These are phyloP conservation scores for Macropodus opercularis DNA, from an alignment of 2,797 vertebrate genomes.

Conservation along the genomic window DNA sequence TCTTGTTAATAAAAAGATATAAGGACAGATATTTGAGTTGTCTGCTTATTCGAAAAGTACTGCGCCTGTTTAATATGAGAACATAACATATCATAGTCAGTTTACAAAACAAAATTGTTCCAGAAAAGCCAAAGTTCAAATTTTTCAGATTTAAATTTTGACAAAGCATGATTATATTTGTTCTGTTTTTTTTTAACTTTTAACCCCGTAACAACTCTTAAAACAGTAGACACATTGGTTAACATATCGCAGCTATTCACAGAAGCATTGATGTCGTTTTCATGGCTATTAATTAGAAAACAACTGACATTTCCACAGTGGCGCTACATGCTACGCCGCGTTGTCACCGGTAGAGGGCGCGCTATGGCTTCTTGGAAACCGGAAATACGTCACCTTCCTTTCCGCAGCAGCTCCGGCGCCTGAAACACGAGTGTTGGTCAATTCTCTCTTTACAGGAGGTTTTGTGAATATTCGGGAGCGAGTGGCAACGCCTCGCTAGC, in stretches of 20 bases:
- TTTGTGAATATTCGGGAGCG: not conserved
- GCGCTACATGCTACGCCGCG: not conserved
- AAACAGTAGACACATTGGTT: too few relatives aligned
- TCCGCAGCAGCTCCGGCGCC: constrained; percentile 59
- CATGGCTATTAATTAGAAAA: too few relatives aligned
- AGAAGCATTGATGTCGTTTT: too few relatives aligned
- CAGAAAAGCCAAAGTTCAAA: too few relatives aligned
- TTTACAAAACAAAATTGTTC: too few relatives aligned
- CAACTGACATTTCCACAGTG: not conserved
- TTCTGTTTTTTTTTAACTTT: not conserved
- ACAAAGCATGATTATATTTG: not conserved
- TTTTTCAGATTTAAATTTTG: too few relatives aligned
- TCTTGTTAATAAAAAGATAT: constrained; percentile 76
- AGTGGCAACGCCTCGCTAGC: not conserved
- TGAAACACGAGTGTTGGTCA: constrained; percentile 70
- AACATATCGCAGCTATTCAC: too few relatives aligned
- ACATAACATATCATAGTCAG: too few relatives aligned
- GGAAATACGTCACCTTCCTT: constrained; percentile 53
- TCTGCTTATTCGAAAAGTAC: not conserved
- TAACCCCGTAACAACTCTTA: not conserved
- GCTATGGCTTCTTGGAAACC: not conserved
- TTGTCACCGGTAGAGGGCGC: constrained; percentile 5
- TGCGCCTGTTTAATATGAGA: not conserved
- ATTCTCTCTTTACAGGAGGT: constrained; percentile 20
- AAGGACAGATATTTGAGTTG: constrained; percentile 13